Evolutionary conservation across 2,113 vertebrate genomes (phyloP), one percentile per base, ranked within the genome.

Genomic region (Phaetusa simplex): DNA sequence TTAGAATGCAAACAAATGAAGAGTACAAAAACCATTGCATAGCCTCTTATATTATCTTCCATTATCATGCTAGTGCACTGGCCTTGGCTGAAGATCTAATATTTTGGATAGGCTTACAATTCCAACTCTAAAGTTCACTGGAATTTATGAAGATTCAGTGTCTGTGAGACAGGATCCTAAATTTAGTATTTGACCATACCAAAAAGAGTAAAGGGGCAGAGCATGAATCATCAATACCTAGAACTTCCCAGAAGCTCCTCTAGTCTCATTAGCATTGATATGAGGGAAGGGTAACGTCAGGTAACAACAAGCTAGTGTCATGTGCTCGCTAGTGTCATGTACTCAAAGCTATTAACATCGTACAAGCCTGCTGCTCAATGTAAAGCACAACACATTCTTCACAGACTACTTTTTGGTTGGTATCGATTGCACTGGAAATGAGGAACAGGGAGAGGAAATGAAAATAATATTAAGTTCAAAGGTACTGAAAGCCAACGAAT

Each of bases 121-220:
- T 88, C n/a, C 0, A 1, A 80, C 4, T n/a, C 23, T 80, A 11
- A 26, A 67, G 27, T 18, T 88, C 49, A 38, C 26, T 0, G 0
- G 43, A 76, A 47, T 6, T 58, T 15, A 59, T 65, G 58, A 77
- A 80, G 20, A 84, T 16, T 42, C 30, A 59, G n/a, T 26, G 50
- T 23, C 38, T n/a, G 52, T 14, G 85, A 86, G 58, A 32, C 45
- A 82, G 45, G 34, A 53, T 45, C 20, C 14, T 65, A 81, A 64
- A 50, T 24, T 3, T 64, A 16, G 10, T 10, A 43, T 76, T 10
- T 72, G 49, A 88, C 64, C 18, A 22, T 26, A 32, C 2, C 36
- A 64, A 42, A 85, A 71, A 23, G 22, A 67, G 3, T 34, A 16
- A 86, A 92, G 47, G 26, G 13, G 6, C 32, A 86, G 38, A 71